Conservation (phyloP, 1,140 invertebrate species). For the Eueides isabella region DNA sequence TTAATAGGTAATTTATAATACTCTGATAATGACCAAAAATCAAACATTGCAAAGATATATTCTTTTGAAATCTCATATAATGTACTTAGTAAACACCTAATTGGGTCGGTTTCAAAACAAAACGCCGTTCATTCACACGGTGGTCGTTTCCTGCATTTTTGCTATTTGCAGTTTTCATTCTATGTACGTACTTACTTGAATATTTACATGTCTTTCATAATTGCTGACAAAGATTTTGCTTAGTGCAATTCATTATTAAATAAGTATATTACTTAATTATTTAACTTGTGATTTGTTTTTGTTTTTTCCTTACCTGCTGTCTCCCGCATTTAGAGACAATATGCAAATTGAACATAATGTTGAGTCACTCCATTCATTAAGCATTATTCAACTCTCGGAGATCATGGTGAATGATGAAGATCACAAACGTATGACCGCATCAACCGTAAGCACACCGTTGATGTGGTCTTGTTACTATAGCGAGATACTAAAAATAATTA, state of each 20-base stretch:
- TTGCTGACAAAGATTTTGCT: background rate
- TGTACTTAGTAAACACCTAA: background rate
- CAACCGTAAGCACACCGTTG: too few species aligned
- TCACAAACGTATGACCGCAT: too few species aligned
- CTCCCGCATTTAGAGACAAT: too few species aligned
- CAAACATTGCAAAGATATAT: background rate
- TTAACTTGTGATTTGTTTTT: background rate
- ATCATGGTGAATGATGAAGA: too few species aligned
- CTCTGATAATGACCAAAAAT: background rate
- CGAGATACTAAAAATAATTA: too few species aligned
- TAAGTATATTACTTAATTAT: conserved; percentile 9
- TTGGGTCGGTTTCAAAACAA: conserved; percentile 16
- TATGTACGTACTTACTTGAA: background rate
- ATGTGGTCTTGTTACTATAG: too few species aligned
- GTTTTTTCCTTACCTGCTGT: too few species aligned
- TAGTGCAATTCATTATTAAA: conserved; percentile 2
- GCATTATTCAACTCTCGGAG: too few species aligned
- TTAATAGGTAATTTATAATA: too few species aligned
- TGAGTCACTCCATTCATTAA: too few species aligned
- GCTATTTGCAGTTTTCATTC: conserved; percentile 19
- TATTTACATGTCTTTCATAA: conserved; percentile 2
- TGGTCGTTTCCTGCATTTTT: conserved; percentile 38
- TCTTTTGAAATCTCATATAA: background rate
- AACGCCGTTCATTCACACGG: conserved; percentile 26
- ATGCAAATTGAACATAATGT: too few species aligned